Evolutionary conservation across 2,888 invertebrate genomes (phyloP).

Genomic region (Pyrrhosoma nymphula): DNA sequence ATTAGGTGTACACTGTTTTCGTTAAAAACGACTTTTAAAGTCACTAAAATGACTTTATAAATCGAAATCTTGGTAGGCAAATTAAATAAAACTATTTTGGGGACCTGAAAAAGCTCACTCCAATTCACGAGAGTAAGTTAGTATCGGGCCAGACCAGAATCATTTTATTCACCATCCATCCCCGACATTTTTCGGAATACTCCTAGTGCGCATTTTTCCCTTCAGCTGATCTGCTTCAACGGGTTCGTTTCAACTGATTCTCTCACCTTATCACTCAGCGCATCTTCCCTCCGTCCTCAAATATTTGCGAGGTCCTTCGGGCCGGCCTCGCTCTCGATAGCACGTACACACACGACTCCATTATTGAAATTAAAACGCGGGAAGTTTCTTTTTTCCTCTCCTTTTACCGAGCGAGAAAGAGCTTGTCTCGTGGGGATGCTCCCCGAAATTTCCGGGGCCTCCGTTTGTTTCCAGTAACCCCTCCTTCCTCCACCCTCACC

Average conservation of each 20-base stretch:
- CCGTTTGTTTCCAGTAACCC: background rate
- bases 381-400: background rate
- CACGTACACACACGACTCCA: background rate
- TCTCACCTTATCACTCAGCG: background rate
- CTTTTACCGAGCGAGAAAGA: background rate
- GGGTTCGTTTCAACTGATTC: background rate
- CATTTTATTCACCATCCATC: background rate
- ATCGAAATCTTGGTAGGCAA: no score
- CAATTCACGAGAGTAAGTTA: no score
- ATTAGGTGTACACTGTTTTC: no score
- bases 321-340: background rate
- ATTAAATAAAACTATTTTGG: no score
- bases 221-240: background rate
- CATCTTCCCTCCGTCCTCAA: background rate
- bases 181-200: background rate
- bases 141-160: no score
- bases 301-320: background rate
- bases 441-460: background rate
- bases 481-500: background rate
- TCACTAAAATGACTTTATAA: no score
- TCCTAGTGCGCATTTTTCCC: background rate
- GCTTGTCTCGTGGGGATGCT: background rate
- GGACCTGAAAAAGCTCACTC: no score
- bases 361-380: background rate
- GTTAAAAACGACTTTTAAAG: no score